phyloP scores from a whole-genome alignment of 23 tunicate genomes.

The Diplosoma virens region DNA sequence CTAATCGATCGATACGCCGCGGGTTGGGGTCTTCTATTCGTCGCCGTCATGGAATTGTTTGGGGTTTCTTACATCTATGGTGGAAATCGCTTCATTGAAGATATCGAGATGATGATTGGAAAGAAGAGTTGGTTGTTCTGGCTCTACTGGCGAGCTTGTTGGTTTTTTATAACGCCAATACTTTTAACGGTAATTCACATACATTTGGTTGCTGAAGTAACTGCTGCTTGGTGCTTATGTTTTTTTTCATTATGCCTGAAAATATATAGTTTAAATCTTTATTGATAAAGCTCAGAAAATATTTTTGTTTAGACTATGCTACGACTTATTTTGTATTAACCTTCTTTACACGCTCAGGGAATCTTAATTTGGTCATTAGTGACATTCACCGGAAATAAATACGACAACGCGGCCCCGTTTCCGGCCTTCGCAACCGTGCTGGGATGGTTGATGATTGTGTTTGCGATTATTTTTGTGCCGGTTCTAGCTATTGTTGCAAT shows the following conservation, averaged over 20 bases:
- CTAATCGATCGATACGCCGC: constrained; percentile 78
- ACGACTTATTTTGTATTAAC: no score
- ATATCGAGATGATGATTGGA: constrained; percentile 87
- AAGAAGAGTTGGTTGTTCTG: constrained; percentile 56
- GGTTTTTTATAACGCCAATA: constrained; percentile 80
- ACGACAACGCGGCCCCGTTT: constrained; percentile 34
- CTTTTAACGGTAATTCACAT: constrained; percentile 62
- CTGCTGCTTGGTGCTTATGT: no score
- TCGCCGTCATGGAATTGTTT: constrained; percentile 71
- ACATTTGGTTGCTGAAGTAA: no score
- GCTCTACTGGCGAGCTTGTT: constrained; percentile 86
- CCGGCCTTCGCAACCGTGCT: constrained; percentile 75
- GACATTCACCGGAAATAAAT: constrained; percentile 61
- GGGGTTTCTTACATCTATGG: constrained; percentile 87
- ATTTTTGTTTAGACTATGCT: no score
- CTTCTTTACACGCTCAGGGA: no score
- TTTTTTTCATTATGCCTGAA: no score
- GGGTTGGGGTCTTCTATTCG: constrained; percentile 81
- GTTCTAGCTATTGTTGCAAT: constrained; percentile 63
- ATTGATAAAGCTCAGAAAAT: no score
- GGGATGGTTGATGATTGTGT: constrained; percentile 85
- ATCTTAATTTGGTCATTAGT: constrained; percentile 89
- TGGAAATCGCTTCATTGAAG: constrained; percentile 75
- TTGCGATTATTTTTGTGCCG: constrained; percentile 66
- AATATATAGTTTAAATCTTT: no score